Evolutionary conservation across 2,113 vertebrate species (phyloP), one percentile per base, ranked within the genome.

Genomic region (Tyrannus savana): DNA sequence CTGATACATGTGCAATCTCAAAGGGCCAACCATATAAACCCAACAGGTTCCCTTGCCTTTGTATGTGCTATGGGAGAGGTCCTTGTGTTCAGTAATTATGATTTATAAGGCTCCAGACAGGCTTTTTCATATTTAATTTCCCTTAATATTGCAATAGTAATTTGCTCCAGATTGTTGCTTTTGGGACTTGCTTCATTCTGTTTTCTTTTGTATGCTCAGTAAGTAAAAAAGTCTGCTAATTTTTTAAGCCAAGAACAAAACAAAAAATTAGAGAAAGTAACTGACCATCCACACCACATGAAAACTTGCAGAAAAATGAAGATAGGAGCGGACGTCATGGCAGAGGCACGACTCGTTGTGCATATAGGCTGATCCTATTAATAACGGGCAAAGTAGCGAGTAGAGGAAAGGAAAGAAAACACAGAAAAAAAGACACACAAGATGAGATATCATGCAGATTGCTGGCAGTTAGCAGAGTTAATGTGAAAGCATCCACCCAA

Each of bases 271-370:
- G 96, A 95, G 98, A 98, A 98, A 98, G 98, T 97, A 98, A 99
- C 98, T 99, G 98, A 99, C 98, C 98, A 99, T 98, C 98, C 98
- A 98, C 98, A 99, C 98, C 98, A 99, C 98, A 99, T 98, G 98
- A 99, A 98, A 98, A 99, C 98, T 98, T 99, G 99, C 98, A 99
- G 99, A 98, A 99, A 99, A 98, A 99, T 99, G 97, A 98, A 97
- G 97, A 98, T 94, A 96, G 98, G 97, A 97, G 97, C 84, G 27
- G 98, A 97, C 97, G 77, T 98, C 98, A 98, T 96, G 95, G 98
- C 84, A 96, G 97, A 98, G 97, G 98, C 98, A 98, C 92, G 97
- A 98, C 98, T 99, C 98, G 98, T 97, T 96, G 98, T 99, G 96
- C 99, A 99, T 98, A 98, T 96, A 97, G 98, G 98, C 97, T 98